Base-by-base conservation (phyloP, 1,140 invertebrate species). In the Eulimnadia texana region DNA sequence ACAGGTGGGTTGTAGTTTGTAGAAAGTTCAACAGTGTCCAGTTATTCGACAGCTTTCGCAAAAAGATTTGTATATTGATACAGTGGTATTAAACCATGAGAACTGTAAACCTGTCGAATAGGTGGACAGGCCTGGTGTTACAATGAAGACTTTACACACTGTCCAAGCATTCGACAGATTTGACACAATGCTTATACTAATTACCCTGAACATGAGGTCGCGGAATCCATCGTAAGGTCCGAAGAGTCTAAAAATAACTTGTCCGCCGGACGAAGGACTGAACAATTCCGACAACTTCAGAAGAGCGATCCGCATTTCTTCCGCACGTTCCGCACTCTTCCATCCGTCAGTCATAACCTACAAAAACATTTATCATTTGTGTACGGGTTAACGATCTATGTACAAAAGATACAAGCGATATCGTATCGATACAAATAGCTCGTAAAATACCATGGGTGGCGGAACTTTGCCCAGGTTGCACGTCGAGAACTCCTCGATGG, bases 401-500 rank as follows among this genome's bases (percentile, higher is more conserved):
- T 42, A 42, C 6, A 9, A 42, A 42, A 42, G 6, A 42, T 42
- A 42, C 16, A 42, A 42, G 33, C 16, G 6, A 42, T 42, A 42
- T 6, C 33, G 16, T 9, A 42, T 42, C 16, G 16, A 42, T 42
- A 9, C 16, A 42, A 9, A 6, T 16, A 42, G 33, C 16, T 42
- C 6, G 6, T 42, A 9, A 9, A 42, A 42, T 42, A 78, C 71
- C 59, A 78, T 69, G 42, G 73, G 72, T 0, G 82, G 76, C 3
- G 83, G 79, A 9, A 86, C 78, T 63, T 78, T 70, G 1, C 81
- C 81, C 20, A 85, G 68, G 69, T 84, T 77, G 67, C 85, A 86
- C 13, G 68, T 70, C 10, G 72, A 65, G 73, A 78, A 84, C 19
- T 79, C 69, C 22, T 78, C 72, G 16, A 81, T 70, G 1, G 74